Evolutionary conservation across 2,797 vertebrate genomes (phyloP).

Genomic region (Notamacropus eugenii): DNA sequence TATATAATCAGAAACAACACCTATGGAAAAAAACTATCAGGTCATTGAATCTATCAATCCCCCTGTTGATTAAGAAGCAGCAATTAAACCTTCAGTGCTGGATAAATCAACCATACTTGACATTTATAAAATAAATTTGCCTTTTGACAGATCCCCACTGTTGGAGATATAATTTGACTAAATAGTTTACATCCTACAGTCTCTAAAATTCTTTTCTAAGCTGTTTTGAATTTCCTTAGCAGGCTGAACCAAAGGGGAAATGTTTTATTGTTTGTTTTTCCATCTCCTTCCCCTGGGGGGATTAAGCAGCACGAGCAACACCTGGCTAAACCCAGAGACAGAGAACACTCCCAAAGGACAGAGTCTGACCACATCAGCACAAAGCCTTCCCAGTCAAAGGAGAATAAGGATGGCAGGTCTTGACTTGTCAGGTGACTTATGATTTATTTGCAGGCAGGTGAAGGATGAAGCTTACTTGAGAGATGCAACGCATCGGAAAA

Average conservation of each 20-base stretch:
- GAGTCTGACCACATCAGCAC: slow-evolving; percentile 33
- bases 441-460: slow-evolving; percentile 72
- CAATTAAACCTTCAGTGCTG: slow-evolving; percentile 53
- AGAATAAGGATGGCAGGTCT: slow-evolving; percentile 60
- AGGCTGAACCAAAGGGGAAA: slow-evolving; percentile 5
- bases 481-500: slow-evolving; percentile 64
- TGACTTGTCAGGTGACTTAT: slow-evolving; percentile 74
- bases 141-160: neutral
- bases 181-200: neutral
- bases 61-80: slow-evolving; percentile 56
- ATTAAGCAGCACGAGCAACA: slow-evolving; percentile 39
- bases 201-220: neutral
- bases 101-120: neutral
- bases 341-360: slow-evolving; percentile 55
- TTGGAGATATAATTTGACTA: neutral
- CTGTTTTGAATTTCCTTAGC: neutral
- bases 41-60: slow-evolving; percentile 57
- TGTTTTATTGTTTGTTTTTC: slow-evolving; percentile 14
- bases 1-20: slow-evolving; percentile 68
- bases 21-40: slow-evolving; percentile 77
- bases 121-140: neutral
- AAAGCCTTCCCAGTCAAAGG: slow-evolving; percentile 42
- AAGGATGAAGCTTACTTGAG: slow-evolving; percentile 60
- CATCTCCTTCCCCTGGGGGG: neutral
- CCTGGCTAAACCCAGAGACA: slow-evolving; percentile 31